These are phyloP conservation scores for Chromobotia macracanthus DNA, from an alignment of 2,797 vertebrate genomes.

Conservation along the genomic window DNA sequence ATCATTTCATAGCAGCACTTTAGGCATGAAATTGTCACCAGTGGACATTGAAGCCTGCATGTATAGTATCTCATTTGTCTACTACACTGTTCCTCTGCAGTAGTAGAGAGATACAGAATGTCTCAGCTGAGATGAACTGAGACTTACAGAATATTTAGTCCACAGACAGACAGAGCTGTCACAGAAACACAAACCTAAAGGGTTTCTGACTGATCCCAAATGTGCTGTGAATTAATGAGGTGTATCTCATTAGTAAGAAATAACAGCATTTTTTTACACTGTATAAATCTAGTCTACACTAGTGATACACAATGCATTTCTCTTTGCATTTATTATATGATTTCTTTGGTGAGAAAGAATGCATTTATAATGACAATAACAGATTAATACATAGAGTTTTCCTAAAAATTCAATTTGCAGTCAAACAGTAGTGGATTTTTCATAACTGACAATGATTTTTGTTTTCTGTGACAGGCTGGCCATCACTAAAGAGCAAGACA, in stretches of 20 bases:
- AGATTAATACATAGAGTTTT: slow-evolving; percentile 55
- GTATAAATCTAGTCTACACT: not conserved
- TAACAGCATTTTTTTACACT: not conserved
- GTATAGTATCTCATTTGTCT: slow-evolving; percentile 57
- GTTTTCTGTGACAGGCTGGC: slow-evolving; percentile 29
- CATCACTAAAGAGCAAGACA: slow-evolving; percentile 18
- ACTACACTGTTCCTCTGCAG: slow-evolving; percentile 18
- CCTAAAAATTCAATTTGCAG: slow-evolving; percentile 51
- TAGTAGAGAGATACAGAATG: slow-evolving; percentile 1
- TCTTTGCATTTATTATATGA: slow-evolving; percentile 15
- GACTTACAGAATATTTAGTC: not conserved
- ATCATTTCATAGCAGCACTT: slow-evolving; percentile 58
- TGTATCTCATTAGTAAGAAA: not conserved
- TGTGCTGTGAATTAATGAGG: slow-evolving; percentile 36
- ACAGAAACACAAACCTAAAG: slow-evolving; percentile 18
- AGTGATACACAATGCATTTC: not conserved
- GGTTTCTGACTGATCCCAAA: not conserved
- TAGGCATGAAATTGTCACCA: slow-evolving; percentile 58
- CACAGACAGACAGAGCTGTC: slow-evolving; percentile 10
- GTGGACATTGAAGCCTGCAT: slow-evolving; percentile 60
- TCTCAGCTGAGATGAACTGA: not conserved
- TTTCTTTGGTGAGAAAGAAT: slow-evolving; percentile 34
- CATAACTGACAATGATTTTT: slow-evolving; percentile 30
- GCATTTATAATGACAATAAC: slow-evolving; percentile 53
- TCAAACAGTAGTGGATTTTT: slow-evolving; percentile 47